Evolutionary conservation across 2,888 invertebrate species (phyloP), one percentile per base, ranked within the genome.

Genomic region (Dorcus hopei): DNA sequence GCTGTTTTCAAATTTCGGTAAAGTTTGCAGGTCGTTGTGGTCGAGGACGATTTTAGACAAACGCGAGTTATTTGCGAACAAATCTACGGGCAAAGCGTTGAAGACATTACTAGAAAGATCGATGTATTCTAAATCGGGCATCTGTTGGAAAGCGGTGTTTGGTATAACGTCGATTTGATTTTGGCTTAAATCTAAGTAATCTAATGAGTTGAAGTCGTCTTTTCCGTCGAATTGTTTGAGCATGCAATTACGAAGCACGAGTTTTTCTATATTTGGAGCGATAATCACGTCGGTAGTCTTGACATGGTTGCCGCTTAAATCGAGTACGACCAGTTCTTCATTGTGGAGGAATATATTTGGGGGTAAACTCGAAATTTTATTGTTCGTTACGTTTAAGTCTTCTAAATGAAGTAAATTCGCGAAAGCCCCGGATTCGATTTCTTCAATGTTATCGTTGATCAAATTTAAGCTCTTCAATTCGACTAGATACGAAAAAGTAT

Each of bases 101-200:
- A 92, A 75, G 61, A 85, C 81, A 72, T 93, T 92, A 68, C 85
- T 83, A 3, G 91, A 89, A 61, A 92, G 80, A 74, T 92, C 89
- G 61, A 92, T 81, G 70, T 87, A 82, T 64, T 86, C 85, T 42
- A 92, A 80, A 63, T 86, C 84, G 55, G 83, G 82, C 58, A 91
- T 82, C 61, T 83, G 81, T 43, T 83, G 79, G 78, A 92, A 89
- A 5, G 89, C 86, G 70, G 87, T 86, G 14, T 85, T 83, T 69
- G 88, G 84, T 58, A 92, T 86, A 70, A 83, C 84, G 58, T 80
- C 82, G 59, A 92, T 84, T 57, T 83, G 83, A 74, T 91, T 91
- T 49, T 87, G 85, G 68, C 85, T 87, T 6, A 91, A 78, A 66
- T 85, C 85, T 38, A 92, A 80, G 69, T 87, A 85, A 38, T 85